These are phyloP conservation scores for Acanthisitta chloris DNA, from an alignment of 2,113 vertebrate genomes.

Conservation along the genomic window DNA sequence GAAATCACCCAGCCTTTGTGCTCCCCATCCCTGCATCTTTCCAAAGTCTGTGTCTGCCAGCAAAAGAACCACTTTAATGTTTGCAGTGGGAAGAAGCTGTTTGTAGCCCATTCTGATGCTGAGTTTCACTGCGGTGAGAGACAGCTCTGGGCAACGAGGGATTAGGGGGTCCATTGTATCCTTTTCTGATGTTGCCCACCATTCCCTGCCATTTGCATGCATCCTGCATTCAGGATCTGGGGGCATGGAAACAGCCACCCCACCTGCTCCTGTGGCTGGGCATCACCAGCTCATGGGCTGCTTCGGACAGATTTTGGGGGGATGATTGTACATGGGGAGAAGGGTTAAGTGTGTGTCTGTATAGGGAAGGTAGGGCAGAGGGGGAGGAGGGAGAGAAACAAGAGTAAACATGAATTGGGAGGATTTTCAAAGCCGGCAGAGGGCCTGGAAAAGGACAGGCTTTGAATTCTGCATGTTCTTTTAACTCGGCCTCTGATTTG, in stretches of 20 bases:
- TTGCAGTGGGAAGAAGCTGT: neutral
- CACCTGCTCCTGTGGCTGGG: neutral
- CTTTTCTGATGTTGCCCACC: neutral
- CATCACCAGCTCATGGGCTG: accelerated
- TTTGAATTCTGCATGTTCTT: slow-evolving; percentile 68
- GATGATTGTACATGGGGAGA: accelerated
- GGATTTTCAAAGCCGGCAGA: slow-evolving; percentile 54
- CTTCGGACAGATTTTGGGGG: neutral
- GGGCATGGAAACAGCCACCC: neutral
- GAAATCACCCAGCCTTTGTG: neutral
- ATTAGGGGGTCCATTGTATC: slow-evolving; percentile 47
- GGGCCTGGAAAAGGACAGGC: slow-evolving; percentile 61
- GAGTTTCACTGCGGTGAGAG: neutral
- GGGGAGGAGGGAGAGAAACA: neutral
- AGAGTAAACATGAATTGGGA: slow-evolving; percentile 15
- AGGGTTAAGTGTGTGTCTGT: neutral
- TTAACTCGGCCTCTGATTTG: slow-evolving; percentile 64
- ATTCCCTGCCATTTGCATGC: neutral
- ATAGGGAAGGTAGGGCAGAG: neutral
- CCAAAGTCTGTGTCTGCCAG: neutral
- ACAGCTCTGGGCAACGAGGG: neutral
- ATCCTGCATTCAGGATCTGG: neutral
- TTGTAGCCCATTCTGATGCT: neutral
- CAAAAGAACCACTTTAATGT: neutral
- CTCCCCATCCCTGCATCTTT: neutral